phyloP scores from a whole-genome alignment of 2,888 invertebrate genomes.

The Pandemis heparana region DNA sequence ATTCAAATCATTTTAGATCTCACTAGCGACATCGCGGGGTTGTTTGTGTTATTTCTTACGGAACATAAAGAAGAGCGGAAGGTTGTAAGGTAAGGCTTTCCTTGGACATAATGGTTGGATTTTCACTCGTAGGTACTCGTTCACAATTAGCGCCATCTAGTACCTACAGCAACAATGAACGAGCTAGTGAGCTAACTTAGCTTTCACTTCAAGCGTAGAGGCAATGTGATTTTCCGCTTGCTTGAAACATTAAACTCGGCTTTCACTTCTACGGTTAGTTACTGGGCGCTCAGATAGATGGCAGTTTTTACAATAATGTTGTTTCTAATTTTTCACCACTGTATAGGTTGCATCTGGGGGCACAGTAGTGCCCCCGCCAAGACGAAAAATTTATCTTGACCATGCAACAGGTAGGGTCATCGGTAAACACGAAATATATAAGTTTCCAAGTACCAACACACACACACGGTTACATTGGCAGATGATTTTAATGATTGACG shows the following conservation, averaged over 20 bases:
- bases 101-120: neutral
- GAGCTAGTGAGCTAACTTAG: conserved; percentile 7
- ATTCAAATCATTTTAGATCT: neutral
- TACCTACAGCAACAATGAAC: neutral
- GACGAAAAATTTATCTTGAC: neutral
- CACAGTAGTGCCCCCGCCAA: no score
- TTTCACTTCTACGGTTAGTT: conserved; percentile 18
- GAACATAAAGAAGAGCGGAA: neutral
- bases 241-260: neutral
- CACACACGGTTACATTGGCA: no score
- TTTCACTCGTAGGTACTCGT: no score
- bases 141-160: conserved; percentile 20
- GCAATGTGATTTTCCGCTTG: neutral
- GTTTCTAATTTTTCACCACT: no score
- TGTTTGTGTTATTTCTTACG: neutral
- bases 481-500: no score
- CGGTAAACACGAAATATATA: no score
- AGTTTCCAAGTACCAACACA: no score
- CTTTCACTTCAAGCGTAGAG: neutral
- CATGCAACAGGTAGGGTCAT: neutral
- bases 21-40: neutral
- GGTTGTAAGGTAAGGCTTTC: neutral
- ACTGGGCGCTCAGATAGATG: conserved; percentile 20
- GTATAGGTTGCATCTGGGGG: neutral
- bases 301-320: neutral